Conservation (phyloP, 2,797 vertebrate genomes). For the Intellagama lesueurii region DNA sequence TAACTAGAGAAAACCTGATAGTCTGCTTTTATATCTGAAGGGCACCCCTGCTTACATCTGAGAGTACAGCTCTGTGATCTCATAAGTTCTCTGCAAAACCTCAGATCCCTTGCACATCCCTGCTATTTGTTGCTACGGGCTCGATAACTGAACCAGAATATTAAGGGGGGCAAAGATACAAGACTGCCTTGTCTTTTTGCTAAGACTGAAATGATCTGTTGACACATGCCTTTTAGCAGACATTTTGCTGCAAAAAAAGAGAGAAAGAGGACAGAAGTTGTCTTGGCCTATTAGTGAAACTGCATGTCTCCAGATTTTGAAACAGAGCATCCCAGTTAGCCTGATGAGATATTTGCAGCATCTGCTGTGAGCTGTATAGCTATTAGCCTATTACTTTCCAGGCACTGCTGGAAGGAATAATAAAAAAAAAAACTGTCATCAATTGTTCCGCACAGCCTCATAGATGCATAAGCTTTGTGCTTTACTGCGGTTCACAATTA, state of each 20-base stretch:
- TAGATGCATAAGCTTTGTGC: neutral
- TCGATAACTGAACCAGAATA: conserved; percentile 31
- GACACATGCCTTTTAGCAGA: conserved; percentile 6
- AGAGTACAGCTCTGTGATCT: conserved; percentile 8
- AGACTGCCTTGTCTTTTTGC: conserved; percentile 19
- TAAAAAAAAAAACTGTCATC: conserved; percentile 30
- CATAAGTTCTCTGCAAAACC: conserved; percentile 31
- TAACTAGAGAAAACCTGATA: conserved; percentile 58
- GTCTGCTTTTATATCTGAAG: conserved; percentile 17
- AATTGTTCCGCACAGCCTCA: conserved; percentile 26
- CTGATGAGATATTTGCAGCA: conserved; percentile 23
- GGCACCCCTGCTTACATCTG: conserved; percentile 9
- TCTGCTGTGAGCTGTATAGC: neutral
- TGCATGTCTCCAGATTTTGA: conserved; percentile 20
- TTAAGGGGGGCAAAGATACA: neutral
- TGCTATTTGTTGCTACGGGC: conserved; percentile 31
- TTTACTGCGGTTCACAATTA: neutral
- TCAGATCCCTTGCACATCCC: conserved; percentile 38
- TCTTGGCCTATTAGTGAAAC: conserved; percentile 1
- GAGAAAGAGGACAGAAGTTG: neutral
- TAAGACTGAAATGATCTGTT: conserved; percentile 30
- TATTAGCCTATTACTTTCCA: conserved; percentile 24
- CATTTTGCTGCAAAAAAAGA: neutral
- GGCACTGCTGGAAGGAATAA: conserved; percentile 10
- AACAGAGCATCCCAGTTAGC: conserved; percentile 33